Percentiles rank a stretch among this genome's conserved stretches.
These are phyloP conservation scores for Druceiella hillmani DNA, from an alignment of 2,888 invertebrate species.

Conservation along the genomic window DNA sequence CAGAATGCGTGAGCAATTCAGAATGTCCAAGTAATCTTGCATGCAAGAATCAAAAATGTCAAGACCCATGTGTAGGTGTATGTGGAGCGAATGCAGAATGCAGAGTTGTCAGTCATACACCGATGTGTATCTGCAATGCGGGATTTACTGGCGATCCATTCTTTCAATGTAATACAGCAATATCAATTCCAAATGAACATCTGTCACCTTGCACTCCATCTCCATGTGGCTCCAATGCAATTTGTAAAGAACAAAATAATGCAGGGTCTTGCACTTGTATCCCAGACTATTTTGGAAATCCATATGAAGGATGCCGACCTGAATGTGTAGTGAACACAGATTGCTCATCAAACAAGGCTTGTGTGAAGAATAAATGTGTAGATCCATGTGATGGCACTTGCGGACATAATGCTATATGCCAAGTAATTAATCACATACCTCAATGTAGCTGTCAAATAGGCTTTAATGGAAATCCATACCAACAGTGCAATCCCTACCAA, in stretches of 20 bases:
- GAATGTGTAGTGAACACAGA: constrained; percentile 69
- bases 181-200: constrained; percentile 44
- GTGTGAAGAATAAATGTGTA: constrained; percentile 66
- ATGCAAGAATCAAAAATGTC: constrained; percentile 65
- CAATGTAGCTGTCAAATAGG: constrained; percentile 60
- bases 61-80: constrained; percentile 67
- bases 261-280: constrained; percentile 67
- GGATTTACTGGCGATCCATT: constrained; percentile 64
- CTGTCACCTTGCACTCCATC: constrained; percentile 62
- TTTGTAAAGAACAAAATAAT: constrained; percentile 62
- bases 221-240: constrained; percentile 67
- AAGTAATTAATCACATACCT: constrained; percentile 65
- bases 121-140: constrained; percentile 63
- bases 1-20: constrained; percentile 66
- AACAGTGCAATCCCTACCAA: constrained; percentile 42
- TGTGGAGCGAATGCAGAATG: constrained; percentile 69
- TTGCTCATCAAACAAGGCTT: constrained; percentile 66
- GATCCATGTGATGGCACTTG: constrained; percentile 74
- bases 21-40: constrained; percentile 69
- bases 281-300: constrained; percentile 68
- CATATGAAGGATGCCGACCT: constrained; percentile 71
- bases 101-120: constrained; percentile 71
- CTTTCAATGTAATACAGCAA: constrained; percentile 46
- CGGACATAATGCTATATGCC: constrained; percentile 67
- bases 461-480: constrained; percentile 57